phyloP scores from a whole-genome alignment of 2,797 vertebrate species.

The Lutjanus campechanus region DNA sequence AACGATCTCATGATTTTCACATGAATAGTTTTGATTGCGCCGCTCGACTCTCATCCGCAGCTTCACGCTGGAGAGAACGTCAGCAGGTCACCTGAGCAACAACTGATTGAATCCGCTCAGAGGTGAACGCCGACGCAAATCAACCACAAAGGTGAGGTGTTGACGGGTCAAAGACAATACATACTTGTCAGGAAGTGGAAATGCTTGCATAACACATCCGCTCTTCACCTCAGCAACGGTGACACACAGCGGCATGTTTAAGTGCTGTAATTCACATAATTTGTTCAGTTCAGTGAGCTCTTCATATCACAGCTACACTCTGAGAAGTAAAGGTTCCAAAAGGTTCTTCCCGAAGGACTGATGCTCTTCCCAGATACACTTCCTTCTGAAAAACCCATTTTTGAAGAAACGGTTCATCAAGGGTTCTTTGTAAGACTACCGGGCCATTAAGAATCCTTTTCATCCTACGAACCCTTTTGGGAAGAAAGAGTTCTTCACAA shows the following conservation, averaged over 20 bases:
- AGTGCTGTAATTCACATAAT: conserved; percentile 29
- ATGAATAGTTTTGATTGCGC: conserved; percentile 53
- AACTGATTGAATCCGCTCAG: conserved; percentile 27
- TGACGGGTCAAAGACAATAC: conserved; percentile 10
- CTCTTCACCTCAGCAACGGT: conserved; percentile 1
- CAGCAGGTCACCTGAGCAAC: conserved; percentile 29
- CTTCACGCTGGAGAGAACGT: background rate
- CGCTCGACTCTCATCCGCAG: conserved; percentile 1
- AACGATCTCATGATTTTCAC: conserved; percentile 50
- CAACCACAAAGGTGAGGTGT: conserved; percentile 14
- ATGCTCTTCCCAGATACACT: too few species aligned
- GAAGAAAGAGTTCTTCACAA: too few species aligned
- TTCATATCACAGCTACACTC: conserved; percentile 3
- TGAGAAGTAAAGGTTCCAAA: too few species aligned
- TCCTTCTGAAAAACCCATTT: too few species aligned
- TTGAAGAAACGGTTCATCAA: too few species aligned
- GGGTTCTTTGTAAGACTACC: too few species aligned
- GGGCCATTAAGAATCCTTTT: too few species aligned
- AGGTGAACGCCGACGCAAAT: conserved; percentile 11
- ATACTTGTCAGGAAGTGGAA: background rate
- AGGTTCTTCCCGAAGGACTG: too few species aligned
- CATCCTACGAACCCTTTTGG: too few species aligned
- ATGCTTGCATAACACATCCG: conserved; percentile 9
- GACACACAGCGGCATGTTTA: conserved; percentile 20
- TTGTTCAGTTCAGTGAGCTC: conserved; percentile 39